Base-by-base conservation (phyloP, 2,113 vertebrate species). In the Sander vitreus region DNA sequence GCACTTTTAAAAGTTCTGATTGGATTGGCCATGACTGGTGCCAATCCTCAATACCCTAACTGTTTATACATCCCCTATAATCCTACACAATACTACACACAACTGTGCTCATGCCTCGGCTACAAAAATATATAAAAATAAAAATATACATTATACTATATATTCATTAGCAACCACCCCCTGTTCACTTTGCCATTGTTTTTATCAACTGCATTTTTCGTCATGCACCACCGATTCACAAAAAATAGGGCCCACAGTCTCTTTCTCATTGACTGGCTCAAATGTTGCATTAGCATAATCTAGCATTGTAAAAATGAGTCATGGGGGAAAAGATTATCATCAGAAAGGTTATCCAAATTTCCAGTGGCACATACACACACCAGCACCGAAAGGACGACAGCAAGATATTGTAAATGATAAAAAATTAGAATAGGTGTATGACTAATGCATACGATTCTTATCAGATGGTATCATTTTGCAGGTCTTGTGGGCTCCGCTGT, bases 231-330 rank as follows among this genome's bases (percentile, higher is more conserved):
- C 8, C 6, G 6, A 25, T 39, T 75, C 48, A 13, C 71, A 54
- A 36, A 78, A 33, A 60, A 63, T 13, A 16, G 21, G 16, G 13
- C 21, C 53, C 0, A 50, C 74, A 47, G 48, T 77, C 74, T 63
- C n/a, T 1, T 43, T 73, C 70, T 85, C 59, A 73, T 70, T 51
- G 66, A 75, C 80, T 72, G 73, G 75, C 85, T 85, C 72, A 93
- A 93, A 91, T 92, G 92, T 83, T 93, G 88, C 91, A 93, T 91
- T 92, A 80, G 60, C 91, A 94, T 94, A 90, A 90, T 88, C 81
- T 85, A 81, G 78, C 62, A 72, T 3, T 7, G 81, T 74, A 81
- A 81, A 88, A 83, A 73, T 79, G 81, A 88, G 73, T 90, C 89
- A 87, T 58, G 47, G 64, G 80, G 73, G 90, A 69, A 78, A 68